A percentile compares a stretch with the other conserved stretches of the same genome.
These are phyloP conservation scores for Rhineura floridana DNA, from an alignment of 2,113 vertebrate genomes.

Conservation along the genomic window DNA sequence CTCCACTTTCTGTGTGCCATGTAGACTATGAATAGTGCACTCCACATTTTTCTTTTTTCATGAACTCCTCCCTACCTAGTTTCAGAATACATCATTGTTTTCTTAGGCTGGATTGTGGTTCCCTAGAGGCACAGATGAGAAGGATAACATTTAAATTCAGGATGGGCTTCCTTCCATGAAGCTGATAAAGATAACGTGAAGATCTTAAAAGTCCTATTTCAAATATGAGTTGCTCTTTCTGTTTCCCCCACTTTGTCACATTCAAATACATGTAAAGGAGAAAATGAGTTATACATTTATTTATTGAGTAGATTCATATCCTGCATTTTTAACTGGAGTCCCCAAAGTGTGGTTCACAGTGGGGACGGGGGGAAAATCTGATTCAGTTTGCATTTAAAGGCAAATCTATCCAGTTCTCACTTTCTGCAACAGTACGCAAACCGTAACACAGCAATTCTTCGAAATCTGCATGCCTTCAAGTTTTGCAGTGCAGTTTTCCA, in stretches of 20 bases:
- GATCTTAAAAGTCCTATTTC: not conserved
- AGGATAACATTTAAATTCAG: not conserved
- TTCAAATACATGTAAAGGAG: not conserved
- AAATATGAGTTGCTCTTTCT: not conserved
- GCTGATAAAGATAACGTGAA: rapidly evolving
- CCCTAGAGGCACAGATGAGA: rapidly evolving
- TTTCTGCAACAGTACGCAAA: no score
- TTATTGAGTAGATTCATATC: not conserved
- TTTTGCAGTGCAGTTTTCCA: no score
- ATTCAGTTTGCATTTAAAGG: no score
- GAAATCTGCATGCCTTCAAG: no score
- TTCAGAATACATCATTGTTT: not conserved
- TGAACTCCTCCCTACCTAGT: rapidly evolving
- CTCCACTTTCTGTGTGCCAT: not conserved
- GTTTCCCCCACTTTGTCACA: not conserved
- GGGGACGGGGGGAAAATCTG: no score
- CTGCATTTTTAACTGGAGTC: not conserved
- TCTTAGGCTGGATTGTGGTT: not conserved
- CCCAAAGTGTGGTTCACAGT: not conserved
- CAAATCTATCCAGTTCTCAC: no score
- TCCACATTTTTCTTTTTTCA: not conserved
- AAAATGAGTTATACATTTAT: not conserved
- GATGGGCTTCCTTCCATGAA: not conserved
- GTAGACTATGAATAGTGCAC: not conserved
- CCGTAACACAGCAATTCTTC: no score